Evolutionary conservation across 1,140 invertebrate genomes (phyloP), one percentile per base, ranked within the genome.

Genomic region (Bombus consobrinus): DNA sequence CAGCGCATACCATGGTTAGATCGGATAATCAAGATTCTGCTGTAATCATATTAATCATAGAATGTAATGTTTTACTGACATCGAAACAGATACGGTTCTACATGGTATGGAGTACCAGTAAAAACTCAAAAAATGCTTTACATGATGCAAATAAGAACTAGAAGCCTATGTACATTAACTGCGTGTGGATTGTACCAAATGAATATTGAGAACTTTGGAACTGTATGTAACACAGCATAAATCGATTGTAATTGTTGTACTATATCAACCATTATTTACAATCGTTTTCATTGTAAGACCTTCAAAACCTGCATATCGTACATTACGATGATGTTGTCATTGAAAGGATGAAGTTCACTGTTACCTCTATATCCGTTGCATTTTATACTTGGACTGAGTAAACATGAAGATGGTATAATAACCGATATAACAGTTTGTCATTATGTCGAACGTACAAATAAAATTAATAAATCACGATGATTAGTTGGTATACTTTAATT

Each of bases 261-360:
- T 53, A 53, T 53, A 53, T 53, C 18, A 53, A 53, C 6, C 1
- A 53, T 53, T 53, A 53, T 53, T 53, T 53, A 53, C 8, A n/a
- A 3, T 66, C 22, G 12, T 15, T 66, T 79, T 34, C 13, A 32
- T 53, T 69, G 39, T 13, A 39, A 80, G 78, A 71, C 64, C 1
- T 69, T 80, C 32, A 80, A 80, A 37, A 39, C 78, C 25, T 69
- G 62, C 43, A 80, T 80, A 43, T 80, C 64, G 32, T 80, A 80
- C 34, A 28, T 80, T 25, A 80, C 64, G 5, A 69, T 69, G 64
- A 12, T 80, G 25, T n/a, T 69, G 41, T 80, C 78, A 10, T 12
- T 80, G 3, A 80, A 32, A 25, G 43, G 68, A 69, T 69, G 3
- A 53, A 59, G 15, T 6, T 25, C 5, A 28, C 1, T 41, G 37